Base-by-base conservation (phyloP, 2,888 invertebrate genomes). In the Drosophila neoperkinsi region DNA sequence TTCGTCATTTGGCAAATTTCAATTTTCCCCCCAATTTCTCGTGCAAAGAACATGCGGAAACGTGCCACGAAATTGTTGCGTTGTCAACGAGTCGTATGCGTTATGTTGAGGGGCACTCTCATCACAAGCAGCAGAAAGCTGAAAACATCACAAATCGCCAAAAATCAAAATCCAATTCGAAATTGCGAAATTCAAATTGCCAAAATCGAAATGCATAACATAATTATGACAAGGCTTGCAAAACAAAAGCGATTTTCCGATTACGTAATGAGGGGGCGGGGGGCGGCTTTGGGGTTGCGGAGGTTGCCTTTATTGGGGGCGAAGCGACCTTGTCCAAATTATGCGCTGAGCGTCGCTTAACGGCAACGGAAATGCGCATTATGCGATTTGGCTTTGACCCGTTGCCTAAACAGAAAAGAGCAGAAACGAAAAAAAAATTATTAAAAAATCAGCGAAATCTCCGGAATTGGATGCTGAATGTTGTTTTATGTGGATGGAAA, bases 191-290 rank as follows among this genome's bases (percentile, higher is more conserved):
- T n/a, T 46, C 71, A 79, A 82, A 87, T 84, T 82, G 82, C 70
- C 73, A 36, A 77, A 85, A 90, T 88, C 83, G 81, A 90, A 90
- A 88, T 85, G 90, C 86, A 88, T 80, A 90, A 85, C 75, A 71
- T 64, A 83, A 88, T 85, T 85, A 90, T 82, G 70, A 53, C 41
- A 43, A 7, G 49, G 38, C 46, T 50, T n/a, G 13, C 25, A 38
- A 38, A 41, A 61, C 64, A 71, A 69, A 49, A 46, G 67, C 71
- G 25, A 18, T 16, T 25, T 51, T 25, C 16, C 46, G 16, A 25
- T 46, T 46, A 46, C 25, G 9, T 10, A 13, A 25, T 46, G 30
- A 13, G n/a, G 6, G 34, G 18, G 18, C 2, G 5, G 33, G 30
- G 0, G 28, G 33, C 10, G 13, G 11, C 30, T 3, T 25, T 9